A percentile compares a stretch with the other conserved stretches of the same genome.
These are phyloP conservation scores for Callospermophilus lateralis DNA, from an alignment of 2,113 vertebrate genomes.

Conservation along the genomic window DNA sequence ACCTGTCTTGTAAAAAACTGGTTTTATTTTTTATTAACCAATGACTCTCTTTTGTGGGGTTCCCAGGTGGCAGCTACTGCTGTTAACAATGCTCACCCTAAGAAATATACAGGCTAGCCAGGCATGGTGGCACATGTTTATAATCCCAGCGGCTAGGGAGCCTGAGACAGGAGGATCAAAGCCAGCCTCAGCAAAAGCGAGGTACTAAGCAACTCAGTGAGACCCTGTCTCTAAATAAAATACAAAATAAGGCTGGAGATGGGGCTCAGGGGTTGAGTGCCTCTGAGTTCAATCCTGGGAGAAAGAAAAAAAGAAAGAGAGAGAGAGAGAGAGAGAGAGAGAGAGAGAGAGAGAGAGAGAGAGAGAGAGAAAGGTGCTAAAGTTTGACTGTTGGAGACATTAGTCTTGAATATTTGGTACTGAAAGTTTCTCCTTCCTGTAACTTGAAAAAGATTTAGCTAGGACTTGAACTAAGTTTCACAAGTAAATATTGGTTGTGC, in stretches of 20 bases:
- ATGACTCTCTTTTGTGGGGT: neutral
- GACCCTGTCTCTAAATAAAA: too few relatives aligned
- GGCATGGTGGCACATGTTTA: too few relatives aligned
- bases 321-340: fast-evolving
- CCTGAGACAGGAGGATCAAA: too few relatives aligned
- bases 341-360: too few relatives aligned
- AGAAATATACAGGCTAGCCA: neutral
- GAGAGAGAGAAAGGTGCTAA: neutral
- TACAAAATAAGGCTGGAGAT: too few relatives aligned
- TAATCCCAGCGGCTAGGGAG: too few relatives aligned
- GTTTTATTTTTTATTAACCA: neutral
- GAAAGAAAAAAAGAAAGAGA: too few relatives aligned
- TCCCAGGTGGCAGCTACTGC: neutral
- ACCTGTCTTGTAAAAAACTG: neutral
- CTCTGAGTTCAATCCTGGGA: too few relatives aligned
- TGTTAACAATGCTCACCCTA: neutral
- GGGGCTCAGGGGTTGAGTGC: too few relatives aligned
- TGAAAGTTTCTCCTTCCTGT: neutral
- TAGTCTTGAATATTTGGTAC: neutral
- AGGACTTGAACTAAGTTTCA: neutral
- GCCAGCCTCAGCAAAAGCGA: too few relatives aligned
- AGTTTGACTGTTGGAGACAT: neutral
- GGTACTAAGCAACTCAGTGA: too few relatives aligned
- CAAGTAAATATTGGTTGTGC: neutral
- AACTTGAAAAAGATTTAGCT: neutral